Base-by-base conservation (phyloP, 2,888 invertebrate genomes). In the Ormyrus nitidulus region DNA sequence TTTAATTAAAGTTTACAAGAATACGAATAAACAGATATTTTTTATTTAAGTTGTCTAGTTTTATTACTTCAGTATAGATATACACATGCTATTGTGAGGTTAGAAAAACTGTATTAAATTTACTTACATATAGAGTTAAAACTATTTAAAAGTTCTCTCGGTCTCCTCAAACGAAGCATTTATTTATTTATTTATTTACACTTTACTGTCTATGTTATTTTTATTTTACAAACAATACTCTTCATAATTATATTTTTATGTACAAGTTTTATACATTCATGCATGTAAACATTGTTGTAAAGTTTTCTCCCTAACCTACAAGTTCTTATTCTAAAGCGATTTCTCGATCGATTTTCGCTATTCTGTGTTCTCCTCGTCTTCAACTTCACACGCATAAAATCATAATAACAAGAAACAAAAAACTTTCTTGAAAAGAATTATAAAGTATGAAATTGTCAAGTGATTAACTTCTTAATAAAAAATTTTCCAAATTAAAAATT, bases 91-190 rank as follows among this genome's bases (percentile, higher is more conserved):
- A 49, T 10, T 8, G 11, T 58, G 51, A 79, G 79, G 70, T 79
- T 79, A 79, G n/a, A 13, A 61, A 44, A 19, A 44, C 4, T 34
- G 34, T 68, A 58, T 46, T 11, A 13, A 44, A 34, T 51, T n/a
- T 58, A 84, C 85, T 85, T 78, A 86, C 86, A 76, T 69, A 82
- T 82, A 34, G 80, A 83, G 68, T 75, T 79, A n/a, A 83, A 77
- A 74, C 81, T 80, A 70, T 72, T 83, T 19, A 83, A 73, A 48
- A 85, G 19, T 59, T 82, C 73, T 54, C 77, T 58, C 10, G 82
- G 59, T 49, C 71, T 80, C 2, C 83, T 34, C 81, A 82, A 81
- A 58, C 84, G 84, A 76, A 85, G 82, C 86, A 86, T 86, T 83
- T 81, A 83, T 34, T 34, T 34, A 34, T 34, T 11, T 10, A 13